A percentile compares a stretch with the other conserved stretches of the same genome.
These are phyloP conservation scores for Pammene aurita DNA, from an alignment of 2,888 invertebrate species.

Conservation along the genomic window DNA sequence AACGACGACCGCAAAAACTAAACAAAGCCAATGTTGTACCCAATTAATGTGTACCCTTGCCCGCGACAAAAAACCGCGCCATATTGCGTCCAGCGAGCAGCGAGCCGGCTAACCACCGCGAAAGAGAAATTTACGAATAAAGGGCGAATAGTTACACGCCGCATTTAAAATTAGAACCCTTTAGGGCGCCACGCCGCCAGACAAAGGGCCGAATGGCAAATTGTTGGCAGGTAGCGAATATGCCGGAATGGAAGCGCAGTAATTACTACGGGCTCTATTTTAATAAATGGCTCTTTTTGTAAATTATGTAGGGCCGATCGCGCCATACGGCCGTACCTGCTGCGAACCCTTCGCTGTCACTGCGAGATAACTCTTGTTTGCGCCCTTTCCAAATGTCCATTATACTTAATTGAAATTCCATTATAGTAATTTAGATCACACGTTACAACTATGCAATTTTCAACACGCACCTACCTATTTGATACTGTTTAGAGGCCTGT, in stretches of 20 bases:
- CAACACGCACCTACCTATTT: conserved; percentile 21
- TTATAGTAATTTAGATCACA: conserved; percentile 35
- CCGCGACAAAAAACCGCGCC: conserved; percentile 67
- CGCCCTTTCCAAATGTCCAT: conserved; percentile 52
- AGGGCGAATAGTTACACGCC: conserved; percentile 80
- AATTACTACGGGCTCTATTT: conserved; percentile 80
- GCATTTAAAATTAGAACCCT: conserved; percentile 83
- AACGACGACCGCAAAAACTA: conserved; percentile 70
- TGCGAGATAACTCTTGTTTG: conserved; percentile 68
- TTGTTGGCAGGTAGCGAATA: conserved; percentile 83
- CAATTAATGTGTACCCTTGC: conserved; percentile 79
- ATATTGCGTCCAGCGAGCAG: conserved; percentile 78
- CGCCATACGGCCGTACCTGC: conserved; percentile 82
- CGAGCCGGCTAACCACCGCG: conserved; percentile 71
- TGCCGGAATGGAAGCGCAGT: conserved; percentile 75
- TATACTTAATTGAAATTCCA: conserved; percentile 39
- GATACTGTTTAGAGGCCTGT: conserved; percentile 22
- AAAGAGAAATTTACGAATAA: conserved; percentile 81
- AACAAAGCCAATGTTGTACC: conserved; percentile 69
- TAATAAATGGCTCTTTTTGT: conserved; percentile 82
- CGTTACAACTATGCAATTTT: conserved; percentile 29
- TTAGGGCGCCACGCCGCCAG: conserved; percentile 83
- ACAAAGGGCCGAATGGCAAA: conserved; percentile 82
- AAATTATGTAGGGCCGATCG: conserved; percentile 79
- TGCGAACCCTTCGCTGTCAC: conserved; percentile 70